A percentile compares a stretch with the other conserved stretches of the same genome.
These are phyloP conservation scores for Rapana venosa DNA, from an alignment of 2,888 invertebrate species.

Conservation along the genomic window DNA sequence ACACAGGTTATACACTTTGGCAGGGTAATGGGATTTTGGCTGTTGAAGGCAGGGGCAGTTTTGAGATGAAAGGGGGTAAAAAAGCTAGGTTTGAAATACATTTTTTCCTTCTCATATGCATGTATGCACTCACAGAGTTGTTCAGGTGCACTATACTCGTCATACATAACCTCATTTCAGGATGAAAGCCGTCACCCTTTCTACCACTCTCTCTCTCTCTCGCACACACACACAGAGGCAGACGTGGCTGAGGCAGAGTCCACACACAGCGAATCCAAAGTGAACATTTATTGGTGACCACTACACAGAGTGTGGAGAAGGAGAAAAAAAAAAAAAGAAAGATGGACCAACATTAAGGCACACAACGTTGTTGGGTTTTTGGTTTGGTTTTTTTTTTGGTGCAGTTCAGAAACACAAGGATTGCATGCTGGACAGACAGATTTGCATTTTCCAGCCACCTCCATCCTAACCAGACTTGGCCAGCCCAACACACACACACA, in stretches of 20 bases:
- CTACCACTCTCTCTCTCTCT: not conserved
- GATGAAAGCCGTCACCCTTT: too few species aligned
- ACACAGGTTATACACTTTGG: too few species aligned
- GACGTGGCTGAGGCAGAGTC: not conserved
- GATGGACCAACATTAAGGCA: slow-evolving; percentile 9
- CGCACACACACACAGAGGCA: not conserved
- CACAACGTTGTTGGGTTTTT: not conserved
- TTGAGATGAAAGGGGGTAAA: too few species aligned
- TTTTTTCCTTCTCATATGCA: too few species aligned
- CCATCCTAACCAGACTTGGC: not conserved
- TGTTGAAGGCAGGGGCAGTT: too few species aligned
- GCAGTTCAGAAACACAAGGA: not conserved
- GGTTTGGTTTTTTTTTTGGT: not conserved
- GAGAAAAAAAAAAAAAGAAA: not conserved
- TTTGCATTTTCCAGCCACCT: not conserved
- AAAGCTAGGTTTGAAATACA: too few species aligned
- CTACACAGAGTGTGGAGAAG: slow-evolving; percentile 7
- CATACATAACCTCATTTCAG: too few species aligned
- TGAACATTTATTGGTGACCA: slow-evolving; percentile 24
- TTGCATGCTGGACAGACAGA: not conserved
- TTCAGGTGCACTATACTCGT: too few species aligned
- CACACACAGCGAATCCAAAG: not conserved
- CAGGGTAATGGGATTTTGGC: too few species aligned
- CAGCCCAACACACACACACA: too few species aligned
- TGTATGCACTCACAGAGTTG: too few species aligned